Evolutionary conservation across 92 coral and sea anemone species (phyloP).

Genomic region (Porites divaricata): DNA sequence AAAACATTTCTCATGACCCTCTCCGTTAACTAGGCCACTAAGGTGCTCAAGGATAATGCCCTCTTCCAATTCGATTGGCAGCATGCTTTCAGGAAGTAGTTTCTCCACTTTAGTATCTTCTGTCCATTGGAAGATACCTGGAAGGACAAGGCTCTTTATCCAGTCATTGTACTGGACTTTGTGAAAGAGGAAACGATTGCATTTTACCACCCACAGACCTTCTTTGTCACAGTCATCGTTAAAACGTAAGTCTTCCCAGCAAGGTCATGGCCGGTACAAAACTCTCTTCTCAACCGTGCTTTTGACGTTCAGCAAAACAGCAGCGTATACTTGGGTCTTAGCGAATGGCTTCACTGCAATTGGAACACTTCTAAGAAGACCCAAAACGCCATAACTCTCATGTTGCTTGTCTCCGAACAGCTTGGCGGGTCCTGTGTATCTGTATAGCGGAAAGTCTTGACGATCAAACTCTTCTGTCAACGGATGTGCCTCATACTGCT

Average conservation of each 20-base stretch:
- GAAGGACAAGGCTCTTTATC: constrained; percentile 6
- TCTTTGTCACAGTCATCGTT: constrained; percentile 64
- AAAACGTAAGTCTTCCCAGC: constrained; percentile 69
- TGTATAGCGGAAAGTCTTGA: constrained; percentile 29
- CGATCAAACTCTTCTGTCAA: constrained; percentile 2
- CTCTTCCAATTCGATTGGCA: constrained; percentile 22
- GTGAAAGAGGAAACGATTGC: constrained; percentile 41
- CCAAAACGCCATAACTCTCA: constrained; percentile 45
- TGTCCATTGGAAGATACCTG: constrained; percentile 36
- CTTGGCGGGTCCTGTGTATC: constrained; percentile 55
- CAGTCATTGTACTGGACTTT: constrained; percentile 54
- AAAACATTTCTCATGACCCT: constrained; percentile 29
- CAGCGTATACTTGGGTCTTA: constrained; percentile 50
- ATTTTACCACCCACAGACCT: constrained; percentile 65
- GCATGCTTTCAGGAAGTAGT: constrained; percentile 9
- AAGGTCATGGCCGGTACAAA: constrained; percentile 64
- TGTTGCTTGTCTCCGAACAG: constrained; percentile 5
- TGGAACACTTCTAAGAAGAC: constrained; percentile 33
- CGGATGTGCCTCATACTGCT: constrained; percentile 25
- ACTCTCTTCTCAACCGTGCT: constrained; percentile 49
- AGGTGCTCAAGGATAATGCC: constrained; percentile 27
- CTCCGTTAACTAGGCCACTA: neutral
- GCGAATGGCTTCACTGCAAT: constrained; percentile 31
- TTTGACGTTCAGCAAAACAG: constrained; percentile 47
- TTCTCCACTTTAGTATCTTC: constrained; percentile 6